phyloP scores from a whole-genome alignment of 2,113 vertebrate genomes.

The Sylvia atricapilla region DNA sequence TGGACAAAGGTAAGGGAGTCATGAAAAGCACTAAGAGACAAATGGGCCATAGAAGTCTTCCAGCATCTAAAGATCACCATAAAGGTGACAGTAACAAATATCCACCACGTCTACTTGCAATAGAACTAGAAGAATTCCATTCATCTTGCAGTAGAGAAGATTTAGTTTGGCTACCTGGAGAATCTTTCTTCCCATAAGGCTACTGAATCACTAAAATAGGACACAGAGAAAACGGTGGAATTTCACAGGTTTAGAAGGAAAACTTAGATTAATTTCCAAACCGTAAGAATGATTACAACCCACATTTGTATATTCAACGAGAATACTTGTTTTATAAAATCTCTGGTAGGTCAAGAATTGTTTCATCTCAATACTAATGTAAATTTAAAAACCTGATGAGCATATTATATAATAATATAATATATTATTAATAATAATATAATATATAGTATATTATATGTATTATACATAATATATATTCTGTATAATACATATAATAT shows the following conservation, averaged over 20 bases:
- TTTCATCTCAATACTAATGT: not conserved
- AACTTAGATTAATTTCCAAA: not conserved
- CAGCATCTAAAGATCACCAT: not conserved
- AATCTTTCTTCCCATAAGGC: not conserved
- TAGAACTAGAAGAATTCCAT: not conserved
- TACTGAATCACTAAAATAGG: not conserved
- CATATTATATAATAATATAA: too few species aligned
- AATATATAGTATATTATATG: too few species aligned
- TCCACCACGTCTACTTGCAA: not conserved
- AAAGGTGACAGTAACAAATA: not conserved
- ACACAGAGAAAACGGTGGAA: not conserved
- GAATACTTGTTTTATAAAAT: not conserved
- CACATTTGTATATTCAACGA: not conserved
- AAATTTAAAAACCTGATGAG: not conserved
- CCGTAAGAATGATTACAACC: not conserved
- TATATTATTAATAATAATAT: too few species aligned
- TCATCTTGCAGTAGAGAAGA: conserved; percentile 1
- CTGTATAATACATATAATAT: too few species aligned
- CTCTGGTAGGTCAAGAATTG: not conserved
- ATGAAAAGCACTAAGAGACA: not conserved
- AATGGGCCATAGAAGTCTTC: not conserved
- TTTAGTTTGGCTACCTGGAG: not conserved
- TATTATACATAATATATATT: too few species aligned
- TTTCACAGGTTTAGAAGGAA: not conserved
- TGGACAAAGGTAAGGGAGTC: not conserved